Percentiles rank a stretch among this genome's conserved stretches.
phyloP scores from a whole-genome alignment of 2,797 vertebrate species.

The Heliangelus exortis region DNA sequence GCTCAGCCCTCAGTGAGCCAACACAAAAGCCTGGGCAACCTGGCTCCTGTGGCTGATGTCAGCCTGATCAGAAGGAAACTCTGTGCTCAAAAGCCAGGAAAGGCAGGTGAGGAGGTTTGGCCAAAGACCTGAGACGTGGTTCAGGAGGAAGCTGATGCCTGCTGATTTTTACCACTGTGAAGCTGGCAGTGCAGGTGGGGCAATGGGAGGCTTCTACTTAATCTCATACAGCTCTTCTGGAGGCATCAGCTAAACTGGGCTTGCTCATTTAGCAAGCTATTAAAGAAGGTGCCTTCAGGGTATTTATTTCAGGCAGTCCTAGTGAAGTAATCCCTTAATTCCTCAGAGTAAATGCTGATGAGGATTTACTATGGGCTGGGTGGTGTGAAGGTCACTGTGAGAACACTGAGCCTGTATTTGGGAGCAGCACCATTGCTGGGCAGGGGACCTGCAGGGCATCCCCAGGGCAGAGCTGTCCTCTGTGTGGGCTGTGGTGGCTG shows the following conservation, averaged over 20 bases:
- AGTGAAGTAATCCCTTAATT: constrained; percentile 51
- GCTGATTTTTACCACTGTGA: neutral
- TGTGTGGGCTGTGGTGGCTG: fast-evolving
- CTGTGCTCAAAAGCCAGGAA: neutral
- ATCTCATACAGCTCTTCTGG: neutral
- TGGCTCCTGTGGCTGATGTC: neutral
- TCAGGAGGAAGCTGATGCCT: neutral
- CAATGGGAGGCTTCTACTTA: neutral
- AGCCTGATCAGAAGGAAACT: neutral
- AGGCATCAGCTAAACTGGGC: neutral
- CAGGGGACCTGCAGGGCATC: neutral
- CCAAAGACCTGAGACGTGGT: neutral
- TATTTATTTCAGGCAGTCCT: constrained; percentile 29
- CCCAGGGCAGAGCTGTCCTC: neutral
- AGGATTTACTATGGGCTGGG: neutral
- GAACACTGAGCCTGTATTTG: neutral
- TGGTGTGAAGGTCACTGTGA: neutral
- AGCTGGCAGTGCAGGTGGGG: neutral
- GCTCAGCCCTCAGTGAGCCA: neutral
- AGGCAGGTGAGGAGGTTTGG: neutral
- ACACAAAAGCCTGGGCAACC: fast-evolving
- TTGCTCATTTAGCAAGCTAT: neutral
- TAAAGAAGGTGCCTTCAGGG: neutral
- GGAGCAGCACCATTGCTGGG: neutral
- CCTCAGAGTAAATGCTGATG: constrained; percentile 14